Evolutionary conservation across 2,113 vertebrate genomes (phyloP).

Genomic region (Cololabis saira): DNA sequence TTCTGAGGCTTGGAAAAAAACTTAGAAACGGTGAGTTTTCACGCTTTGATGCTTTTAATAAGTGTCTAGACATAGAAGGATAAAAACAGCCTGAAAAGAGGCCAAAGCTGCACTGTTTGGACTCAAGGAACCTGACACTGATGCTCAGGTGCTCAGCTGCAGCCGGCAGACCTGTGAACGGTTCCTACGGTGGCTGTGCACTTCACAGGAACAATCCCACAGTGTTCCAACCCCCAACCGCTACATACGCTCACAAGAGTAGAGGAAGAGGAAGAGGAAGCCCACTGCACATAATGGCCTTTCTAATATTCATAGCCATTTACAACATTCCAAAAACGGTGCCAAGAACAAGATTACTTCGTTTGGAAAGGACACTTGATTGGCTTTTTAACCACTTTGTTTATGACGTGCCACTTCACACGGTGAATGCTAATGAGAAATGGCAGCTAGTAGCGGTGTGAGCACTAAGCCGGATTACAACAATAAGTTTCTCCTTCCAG

Average conservation of each 20-base stretch:
- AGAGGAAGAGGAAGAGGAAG: conserved; percentile 1
- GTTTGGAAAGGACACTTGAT: conserved; percentile 9
- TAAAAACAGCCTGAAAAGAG: no score
- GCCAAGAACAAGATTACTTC: background rate
- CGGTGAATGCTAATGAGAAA: conserved; percentile 41
- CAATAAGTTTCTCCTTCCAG: conserved; percentile 47
- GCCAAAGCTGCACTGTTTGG: no score
- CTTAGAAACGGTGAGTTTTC: no score
- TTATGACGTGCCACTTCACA: conserved; percentile 13
- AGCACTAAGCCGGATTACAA: conserved; percentile 67
- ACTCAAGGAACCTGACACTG: no score
- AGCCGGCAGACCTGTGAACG: no score
- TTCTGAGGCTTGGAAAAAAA: no score
- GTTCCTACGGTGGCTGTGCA: no score
- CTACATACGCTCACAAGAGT: background rate
- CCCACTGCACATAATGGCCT: background rate
- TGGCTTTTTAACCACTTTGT: conserved; percentile 19
- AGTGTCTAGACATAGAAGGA: no score
- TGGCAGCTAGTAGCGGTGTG: conserved; percentile 26
- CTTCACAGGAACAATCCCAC: no score
- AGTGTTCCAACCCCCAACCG: background rate
- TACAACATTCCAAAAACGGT: background rate
- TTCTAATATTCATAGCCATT: conserved; percentile 2
- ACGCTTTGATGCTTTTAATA: no score
- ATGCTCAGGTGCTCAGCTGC: no score